Conservation (phyloP, 2,888 invertebrate genomes). For the Drosophila merina region DNA sequence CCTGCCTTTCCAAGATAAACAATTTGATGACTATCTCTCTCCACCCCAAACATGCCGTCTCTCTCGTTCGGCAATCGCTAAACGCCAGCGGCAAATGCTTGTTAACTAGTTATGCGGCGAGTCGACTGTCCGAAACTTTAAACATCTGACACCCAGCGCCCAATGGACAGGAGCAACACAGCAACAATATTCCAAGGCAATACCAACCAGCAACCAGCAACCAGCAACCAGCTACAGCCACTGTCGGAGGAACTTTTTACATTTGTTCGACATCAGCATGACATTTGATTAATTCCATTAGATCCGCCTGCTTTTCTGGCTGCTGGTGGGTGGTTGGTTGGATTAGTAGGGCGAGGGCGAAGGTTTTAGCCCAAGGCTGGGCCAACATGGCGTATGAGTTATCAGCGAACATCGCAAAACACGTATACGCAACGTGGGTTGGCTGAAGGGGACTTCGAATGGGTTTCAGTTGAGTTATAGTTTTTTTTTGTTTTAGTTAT, state of each 20-base stretch:
- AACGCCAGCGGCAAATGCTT: conserved; percentile 39
- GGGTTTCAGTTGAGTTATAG: neutral
- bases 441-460: neutral
- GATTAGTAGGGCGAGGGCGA: conserved; percentile 45
- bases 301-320: conserved; percentile 48
- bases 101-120: conserved; percentile 54
- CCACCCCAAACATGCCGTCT: no score
- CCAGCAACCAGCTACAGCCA: neutral
- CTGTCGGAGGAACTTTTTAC: conserved; percentile 17
- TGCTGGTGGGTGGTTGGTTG: no score
- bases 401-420: conserved; percentile 1
- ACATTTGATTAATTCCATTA: conserved; percentile 68
- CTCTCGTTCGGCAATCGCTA: neutral
- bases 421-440: conserved; percentile 21
- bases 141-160: conserved; percentile 54
- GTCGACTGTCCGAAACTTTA: conserved; percentile 47
- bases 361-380: neutral
- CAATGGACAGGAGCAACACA: conserved; percentile 37
- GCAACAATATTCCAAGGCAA: conserved; percentile 2
- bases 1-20: conserved; percentile 38
- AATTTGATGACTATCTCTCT: conserved; percentile 28
- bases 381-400: conserved; percentile 23
- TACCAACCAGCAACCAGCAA: neutral
- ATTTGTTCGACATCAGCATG: conserved; percentile 64
- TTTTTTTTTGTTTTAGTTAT: neutral